Evolutionary conservation across 2,888 invertebrate genomes (phyloP).

Genomic region (Drosophila cognata): DNA sequence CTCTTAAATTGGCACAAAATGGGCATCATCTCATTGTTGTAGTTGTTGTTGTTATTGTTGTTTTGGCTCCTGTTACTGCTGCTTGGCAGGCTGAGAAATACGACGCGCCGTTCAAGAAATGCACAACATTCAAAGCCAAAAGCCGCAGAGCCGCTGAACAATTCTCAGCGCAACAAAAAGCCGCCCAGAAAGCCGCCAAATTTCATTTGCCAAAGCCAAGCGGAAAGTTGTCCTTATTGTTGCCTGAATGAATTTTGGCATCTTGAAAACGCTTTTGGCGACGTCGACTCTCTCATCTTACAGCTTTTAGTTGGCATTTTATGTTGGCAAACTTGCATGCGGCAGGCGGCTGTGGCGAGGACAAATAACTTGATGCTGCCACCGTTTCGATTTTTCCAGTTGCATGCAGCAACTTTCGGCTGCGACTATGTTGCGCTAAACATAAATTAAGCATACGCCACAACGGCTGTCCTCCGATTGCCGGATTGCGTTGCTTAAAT

Average conservation of each 20-base stretch:
- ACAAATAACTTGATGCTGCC: conserved; percentile 30
- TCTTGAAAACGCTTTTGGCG: conserved; percentile 25
- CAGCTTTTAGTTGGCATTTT: conserved; percentile 25
- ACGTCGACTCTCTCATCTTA: conserved; percentile 7
- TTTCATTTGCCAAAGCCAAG: conserved; percentile 66
- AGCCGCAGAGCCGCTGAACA: conserved; percentile 47
- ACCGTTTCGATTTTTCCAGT: conserved; percentile 9
- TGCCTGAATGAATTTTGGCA: conserved; percentile 37
- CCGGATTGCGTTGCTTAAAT: neutral
- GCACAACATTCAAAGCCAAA: conserved; percentile 49
- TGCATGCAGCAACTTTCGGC: neutral
- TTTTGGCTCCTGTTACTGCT: conserved; percentile 13
- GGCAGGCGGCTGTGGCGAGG: conserved; percentile 15
- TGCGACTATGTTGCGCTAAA: conserved; percentile 34
- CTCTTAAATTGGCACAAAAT: conserved; percentile 51
- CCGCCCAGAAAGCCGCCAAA: conserved; percentile 51
- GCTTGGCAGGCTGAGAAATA: conserved; percentile 32
- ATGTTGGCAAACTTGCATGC: conserved; percentile 27
- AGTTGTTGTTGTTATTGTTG: conserved; percentile 4
- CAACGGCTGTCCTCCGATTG: conserved; percentile 16
- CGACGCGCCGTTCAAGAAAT: conserved; percentile 36
- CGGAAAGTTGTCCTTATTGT: conserved; percentile 53
- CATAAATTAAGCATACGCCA: conserved; percentile 44
- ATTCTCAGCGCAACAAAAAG: conserved; percentile 23
- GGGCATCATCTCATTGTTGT: conserved; percentile 16